A percentile compares a stretch with the other conserved stretches of the same genome.
These are phyloP conservation scores for Carcina quercana DNA, from an alignment of 2,888 invertebrate genomes.

Conservation along the genomic window DNA sequence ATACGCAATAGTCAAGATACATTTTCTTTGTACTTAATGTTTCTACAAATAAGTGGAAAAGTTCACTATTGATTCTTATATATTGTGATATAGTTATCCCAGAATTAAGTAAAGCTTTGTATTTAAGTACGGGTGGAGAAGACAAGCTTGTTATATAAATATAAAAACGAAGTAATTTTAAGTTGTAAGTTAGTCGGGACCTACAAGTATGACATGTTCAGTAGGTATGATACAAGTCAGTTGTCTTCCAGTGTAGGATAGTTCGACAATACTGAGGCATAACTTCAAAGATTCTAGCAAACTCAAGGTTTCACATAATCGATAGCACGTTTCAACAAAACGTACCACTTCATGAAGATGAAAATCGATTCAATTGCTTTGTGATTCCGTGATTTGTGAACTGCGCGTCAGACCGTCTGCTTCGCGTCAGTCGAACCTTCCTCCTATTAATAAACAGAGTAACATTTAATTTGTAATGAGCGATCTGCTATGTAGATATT, in stretches of 20 bases:
- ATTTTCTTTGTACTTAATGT: conserved; percentile 62
- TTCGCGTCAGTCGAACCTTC: no score
- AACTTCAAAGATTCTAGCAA: no score
- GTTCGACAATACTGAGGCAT: conserved; percentile 18
- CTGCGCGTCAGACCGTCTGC: no score
- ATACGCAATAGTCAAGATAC: conserved; percentile 51
- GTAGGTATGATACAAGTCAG: conserved; percentile 25
- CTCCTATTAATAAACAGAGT: conserved; percentile 19
- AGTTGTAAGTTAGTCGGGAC: not conserved
- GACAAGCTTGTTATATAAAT: conserved; percentile 6
- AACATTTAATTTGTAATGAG: conserved; percentile 24
- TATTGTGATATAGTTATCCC: conserved; percentile 65
- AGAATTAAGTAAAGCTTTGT: conserved; percentile 32
- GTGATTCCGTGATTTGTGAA: no score
- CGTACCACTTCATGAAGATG: no score
- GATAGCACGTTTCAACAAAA: no score
- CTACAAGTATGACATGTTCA: conserved; percentile 6
- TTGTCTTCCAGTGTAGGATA: conserved; percentile 47
- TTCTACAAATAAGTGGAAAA: conserved; percentile 39
- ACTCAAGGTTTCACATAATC: no score
- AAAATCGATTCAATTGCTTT: no score
- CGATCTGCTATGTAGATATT: conserved; percentile 33
- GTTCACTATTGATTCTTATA: conserved; percentile 40
- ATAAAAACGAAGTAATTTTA: conserved; percentile 1
- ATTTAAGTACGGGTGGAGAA: conserved; percentile 48